phyloP scores from a whole-genome alignment of 2,797 vertebrate genomes.

The Percopsis omiscomaycus region DNA sequence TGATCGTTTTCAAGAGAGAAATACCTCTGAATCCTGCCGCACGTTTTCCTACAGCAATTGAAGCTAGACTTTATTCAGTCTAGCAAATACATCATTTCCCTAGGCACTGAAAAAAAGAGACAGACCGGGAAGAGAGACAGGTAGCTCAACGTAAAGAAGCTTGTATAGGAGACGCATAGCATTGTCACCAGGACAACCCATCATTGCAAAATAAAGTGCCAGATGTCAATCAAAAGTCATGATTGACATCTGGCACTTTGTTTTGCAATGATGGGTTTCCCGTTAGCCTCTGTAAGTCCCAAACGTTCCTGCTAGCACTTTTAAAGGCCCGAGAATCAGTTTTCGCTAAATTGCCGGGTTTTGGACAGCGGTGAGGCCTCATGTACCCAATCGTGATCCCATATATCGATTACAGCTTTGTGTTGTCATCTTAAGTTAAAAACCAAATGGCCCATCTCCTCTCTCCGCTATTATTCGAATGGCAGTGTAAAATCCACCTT shows the following conservation, averaged over 20 bases:
- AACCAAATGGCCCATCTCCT: slow-evolving; percentile 19
- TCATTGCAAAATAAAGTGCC: too few species aligned
- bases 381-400: slow-evolving; percentile 17
- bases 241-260: too few species aligned
- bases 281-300: not conserved
- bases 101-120: too few species aligned
- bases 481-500: slow-evolving; percentile 16
- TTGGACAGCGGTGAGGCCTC: slow-evolving; percentile 34
- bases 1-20: slow-evolving; percentile 26
- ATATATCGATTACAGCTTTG: slow-evolving; percentile 34
- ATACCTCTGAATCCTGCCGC: not conserved
- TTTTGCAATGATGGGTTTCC: too few species aligned
- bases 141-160: too few species aligned
- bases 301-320: not conserved
- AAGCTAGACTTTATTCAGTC: too few species aligned
- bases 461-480: slow-evolving; percentile 36
- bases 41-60: not conserved
- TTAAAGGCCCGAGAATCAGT: slow-evolving; percentile 23
- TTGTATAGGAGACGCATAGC: too few species aligned
- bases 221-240: too few species aligned
- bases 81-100: too few species aligned
- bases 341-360: slow-evolving; percentile 28
- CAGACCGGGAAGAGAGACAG: too few species aligned
- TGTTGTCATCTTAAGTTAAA: slow-evolving; percentile 39
- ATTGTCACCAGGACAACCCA: too few species aligned